Conservation (phyloP, 2,113 vertebrate species). For the Genyomyrus donnyi region DNA sequence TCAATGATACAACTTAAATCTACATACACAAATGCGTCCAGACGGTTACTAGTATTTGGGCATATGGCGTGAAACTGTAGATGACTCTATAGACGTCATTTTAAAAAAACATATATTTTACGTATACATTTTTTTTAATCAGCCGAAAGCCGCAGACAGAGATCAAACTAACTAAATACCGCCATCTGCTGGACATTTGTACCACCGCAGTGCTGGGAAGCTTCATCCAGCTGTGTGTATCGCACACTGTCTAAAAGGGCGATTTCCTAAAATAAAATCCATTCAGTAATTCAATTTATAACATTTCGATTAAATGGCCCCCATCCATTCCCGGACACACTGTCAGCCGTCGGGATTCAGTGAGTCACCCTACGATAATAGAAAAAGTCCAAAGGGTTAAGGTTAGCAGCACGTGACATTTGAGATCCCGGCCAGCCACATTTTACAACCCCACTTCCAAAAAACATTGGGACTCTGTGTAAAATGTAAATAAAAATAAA, state of each 20-base stretch:
- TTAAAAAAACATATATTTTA: background rate
- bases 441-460: background rate
- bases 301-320: background rate
- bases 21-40: slow-evolving; percentile 1
- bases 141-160: background rate
- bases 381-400: background rate
- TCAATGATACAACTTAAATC: background rate
- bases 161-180: slow-evolving; percentile 5
- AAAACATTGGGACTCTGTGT: background rate
- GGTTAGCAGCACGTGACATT: background rate
- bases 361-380: background rate
- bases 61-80: background rate
- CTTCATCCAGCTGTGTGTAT: too few species aligned
- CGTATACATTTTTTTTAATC: background rate
- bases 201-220: background rate
- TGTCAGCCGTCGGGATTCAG: background rate
- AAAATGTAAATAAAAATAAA: background rate
- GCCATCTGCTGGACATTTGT: slow-evolving; percentile 9
- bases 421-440: background rate
- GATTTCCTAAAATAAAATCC: background rate
- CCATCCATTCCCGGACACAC: background rate
- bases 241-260: background rate
- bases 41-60: background rate
- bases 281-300: background rate
- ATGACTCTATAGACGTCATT: background rate